Base-by-base conservation (phyloP, 2,888 invertebrate genomes). In the Oligia fasciuncula region DNA sequence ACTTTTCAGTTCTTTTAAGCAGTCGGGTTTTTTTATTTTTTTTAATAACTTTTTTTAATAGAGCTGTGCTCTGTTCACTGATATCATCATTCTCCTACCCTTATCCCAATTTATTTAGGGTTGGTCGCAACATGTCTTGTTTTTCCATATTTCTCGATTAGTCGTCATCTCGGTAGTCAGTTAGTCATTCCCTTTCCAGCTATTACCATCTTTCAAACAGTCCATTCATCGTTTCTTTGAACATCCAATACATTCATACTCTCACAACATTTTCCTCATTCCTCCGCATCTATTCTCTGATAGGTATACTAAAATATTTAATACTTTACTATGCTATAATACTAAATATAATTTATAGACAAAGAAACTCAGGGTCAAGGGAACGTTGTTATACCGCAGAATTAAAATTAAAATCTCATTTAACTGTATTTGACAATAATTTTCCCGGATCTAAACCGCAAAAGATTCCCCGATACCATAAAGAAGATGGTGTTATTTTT, bases 331-430 rank as follows among this genome's bases (percentile, higher is more conserved):
- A 35, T 4, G 9, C 17, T 17, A 60, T 29, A 60, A 29, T 60
- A 62, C 29, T 62, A 63, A 63, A 68, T 35, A 23, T 74, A 49
- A 66, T 29, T 1, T 29, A 29, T 35, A 72, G 29, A 80, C 73
- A 69, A 76, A 81, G 23, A 73, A 78, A 77, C 51, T 71, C 68
- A 80, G 23, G 69, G 73, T 19, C 80, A 72, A 79, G 54, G 66
- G 66, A 76, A 62, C 60, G 69, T 71, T 67, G 19, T 49, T 67
- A 74, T 57, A 17, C 13, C 17, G 19, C 23, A 23, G 17, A 46
- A 68, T 17, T 23, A 40, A 77, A 63, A 76, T 83, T n/a, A 43
- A 77, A 73, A 76, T 35, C 29, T 35, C 29, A 29, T 9, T 29
- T 29, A 6, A 40, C 4, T n/a, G 29, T 35, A 19, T 57, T 60